Conservation (phyloP, 2,797 vertebrate species). For the Carcharodon carcharias region DNA sequence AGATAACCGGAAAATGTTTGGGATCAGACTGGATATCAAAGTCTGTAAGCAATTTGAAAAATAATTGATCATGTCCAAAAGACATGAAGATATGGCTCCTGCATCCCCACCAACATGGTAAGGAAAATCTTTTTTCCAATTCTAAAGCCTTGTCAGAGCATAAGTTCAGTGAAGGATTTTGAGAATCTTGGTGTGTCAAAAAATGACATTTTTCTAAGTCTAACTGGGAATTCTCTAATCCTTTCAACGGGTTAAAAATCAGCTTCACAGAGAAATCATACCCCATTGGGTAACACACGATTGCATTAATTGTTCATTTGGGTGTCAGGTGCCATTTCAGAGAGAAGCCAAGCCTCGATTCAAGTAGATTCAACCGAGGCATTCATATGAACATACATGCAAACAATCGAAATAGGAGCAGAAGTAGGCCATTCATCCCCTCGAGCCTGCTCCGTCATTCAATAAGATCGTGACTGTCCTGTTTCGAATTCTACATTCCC, state of each 20-base stretch:
- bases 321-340: background rate
- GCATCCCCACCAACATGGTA: background rate
- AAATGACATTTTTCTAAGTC: background rate
- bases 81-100: background rate
- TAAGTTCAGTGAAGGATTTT: background rate
- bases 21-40: background rate
- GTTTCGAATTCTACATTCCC: too few relatives aligned
- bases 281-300: background rate
- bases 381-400: too few relatives aligned
- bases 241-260: background rate
- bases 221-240: background rate
- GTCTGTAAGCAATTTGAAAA: too few relatives aligned
- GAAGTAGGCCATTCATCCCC: too few relatives aligned
- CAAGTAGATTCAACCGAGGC: background rate
- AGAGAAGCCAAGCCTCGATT: background rate
- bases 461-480: too few relatives aligned
- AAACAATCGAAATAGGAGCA: too few relatives aligned
- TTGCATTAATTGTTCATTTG: background rate
- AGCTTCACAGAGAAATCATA: background rate
- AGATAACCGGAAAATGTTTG: too few relatives aligned
- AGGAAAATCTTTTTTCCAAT: background rate
- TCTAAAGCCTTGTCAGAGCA: background rate
- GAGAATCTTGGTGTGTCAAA: background rate
- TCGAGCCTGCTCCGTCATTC: too few relatives aligned
- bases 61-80: too few relatives aligned